These are phyloP conservation scores for Penaeus vannamei DNA, from an alignment of 1,140 invertebrate genomes.

Conservation along the genomic window DNA sequence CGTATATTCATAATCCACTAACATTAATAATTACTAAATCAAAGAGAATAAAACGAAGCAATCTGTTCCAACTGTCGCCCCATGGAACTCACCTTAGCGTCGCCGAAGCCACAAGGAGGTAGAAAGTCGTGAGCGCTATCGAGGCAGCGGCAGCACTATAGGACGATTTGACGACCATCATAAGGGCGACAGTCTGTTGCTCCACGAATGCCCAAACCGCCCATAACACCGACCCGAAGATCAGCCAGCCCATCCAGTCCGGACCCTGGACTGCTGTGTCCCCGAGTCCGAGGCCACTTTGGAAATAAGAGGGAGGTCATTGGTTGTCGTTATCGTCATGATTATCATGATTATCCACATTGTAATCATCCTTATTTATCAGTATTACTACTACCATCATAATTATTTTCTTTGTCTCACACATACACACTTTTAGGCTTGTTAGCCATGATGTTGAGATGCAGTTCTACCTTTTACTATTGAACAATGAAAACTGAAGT, in stretches of 20 bases:
- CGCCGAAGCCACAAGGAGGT: conserved; percentile 83
- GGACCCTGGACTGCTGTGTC: conserved; percentile 35
- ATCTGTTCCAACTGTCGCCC: not conserved
- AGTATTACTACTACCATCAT: no score
- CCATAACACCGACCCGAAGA: conserved; percentile 78
- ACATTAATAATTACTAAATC: not conserved
- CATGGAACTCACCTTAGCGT: conserved; percentile 79
- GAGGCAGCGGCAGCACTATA: conserved; percentile 83
- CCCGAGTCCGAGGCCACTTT: conserved; percentile 35
- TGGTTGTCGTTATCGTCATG: no score
- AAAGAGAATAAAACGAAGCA: not conserved
- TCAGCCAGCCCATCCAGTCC: conserved; percentile 72
- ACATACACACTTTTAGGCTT: no score
- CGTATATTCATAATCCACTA: no score
- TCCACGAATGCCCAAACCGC: conserved; percentile 80
- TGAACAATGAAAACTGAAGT: not conserved
- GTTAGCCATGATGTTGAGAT: not conserved
- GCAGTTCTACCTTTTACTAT: not conserved
- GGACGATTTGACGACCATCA: conserved; percentile 85
- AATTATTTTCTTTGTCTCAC: no score
- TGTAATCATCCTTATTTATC: no score
- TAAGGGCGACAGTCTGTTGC: conserved; percentile 85
- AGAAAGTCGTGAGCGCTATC: conserved; percentile 81
- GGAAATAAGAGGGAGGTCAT: not conserved
- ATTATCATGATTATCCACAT: no score